Evolutionary conservation across 2,888 invertebrate genomes (phyloP).

Genomic region (Agonopterix heracliana): DNA sequence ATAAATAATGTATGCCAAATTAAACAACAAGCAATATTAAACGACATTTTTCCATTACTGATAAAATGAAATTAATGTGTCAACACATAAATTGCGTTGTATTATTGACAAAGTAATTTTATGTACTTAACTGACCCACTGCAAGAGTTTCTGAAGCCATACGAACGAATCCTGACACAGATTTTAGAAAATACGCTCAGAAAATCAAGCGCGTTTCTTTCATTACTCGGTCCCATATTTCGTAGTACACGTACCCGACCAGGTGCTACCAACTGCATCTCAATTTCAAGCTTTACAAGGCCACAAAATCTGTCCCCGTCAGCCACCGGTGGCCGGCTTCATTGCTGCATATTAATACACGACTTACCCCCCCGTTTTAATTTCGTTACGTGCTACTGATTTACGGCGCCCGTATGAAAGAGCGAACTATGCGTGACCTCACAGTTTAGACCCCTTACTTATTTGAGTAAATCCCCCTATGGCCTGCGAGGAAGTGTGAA

Average conservation of each 20-base stretch:
- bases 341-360: constrained; percentile 58
- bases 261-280: constrained; percentile 42
- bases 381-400: constrained; percentile 61
- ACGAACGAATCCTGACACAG: background rate
- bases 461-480: constrained; percentile 17
- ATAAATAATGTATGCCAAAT: too few species aligned
- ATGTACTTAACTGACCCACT: background rate
- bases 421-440: constrained; percentile 51
- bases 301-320: constrained; percentile 63
- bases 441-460: constrained; percentile 18
- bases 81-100: too few species aligned
- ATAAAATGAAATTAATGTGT: too few species aligned
- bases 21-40: too few species aligned
- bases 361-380: constrained; percentile 54
- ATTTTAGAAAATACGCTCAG: background rate
- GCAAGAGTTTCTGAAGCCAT: background rate
- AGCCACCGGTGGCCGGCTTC: constrained; percentile 26
- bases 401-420: constrained; percentile 63
- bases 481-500: constrained; percentile 10
- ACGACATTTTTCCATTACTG: too few species aligned
- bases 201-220: constrained; percentile 2
- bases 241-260: constrained; percentile 12
- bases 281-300: constrained; percentile 40
- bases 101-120: too few species aligned
- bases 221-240: constrained; percentile 10